Conservation (phyloP, 2,113 vertebrate species). For the Monopterus albus region DNA sequence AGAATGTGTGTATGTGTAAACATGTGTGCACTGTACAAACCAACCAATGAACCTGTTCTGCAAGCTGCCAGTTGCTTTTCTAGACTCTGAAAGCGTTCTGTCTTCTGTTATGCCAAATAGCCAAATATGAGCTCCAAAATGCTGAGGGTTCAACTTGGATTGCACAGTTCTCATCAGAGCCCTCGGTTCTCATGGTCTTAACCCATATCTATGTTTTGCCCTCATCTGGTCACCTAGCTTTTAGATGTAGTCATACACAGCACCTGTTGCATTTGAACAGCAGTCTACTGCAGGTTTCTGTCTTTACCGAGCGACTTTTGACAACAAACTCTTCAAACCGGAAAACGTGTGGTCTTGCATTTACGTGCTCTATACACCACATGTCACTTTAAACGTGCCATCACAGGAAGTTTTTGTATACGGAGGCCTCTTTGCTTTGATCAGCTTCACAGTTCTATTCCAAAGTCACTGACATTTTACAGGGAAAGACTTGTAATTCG, state of each 20-base stretch:
- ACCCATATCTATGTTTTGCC: constrained; percentile 71
- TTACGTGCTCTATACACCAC: not conserved
- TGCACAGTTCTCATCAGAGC: constrained; percentile 30
- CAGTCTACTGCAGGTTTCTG: not conserved
- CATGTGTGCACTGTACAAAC: constrained; percentile 2
- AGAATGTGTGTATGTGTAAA: constrained; percentile 22
- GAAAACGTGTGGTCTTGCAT: constrained; percentile 54
- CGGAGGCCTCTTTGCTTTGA: constrained; percentile 1
- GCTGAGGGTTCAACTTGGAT: constrained; percentile 26
- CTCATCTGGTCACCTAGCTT: constrained; percentile 39
- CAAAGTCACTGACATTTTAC: not conserved
- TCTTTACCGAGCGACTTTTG: not conserved
- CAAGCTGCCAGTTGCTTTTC: constrained; percentile 15
- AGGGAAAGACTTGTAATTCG: not conserved
- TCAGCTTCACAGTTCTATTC: constrained; percentile 14
- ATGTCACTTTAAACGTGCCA: constrained; percentile 37
- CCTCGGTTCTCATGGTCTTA: constrained; percentile 6
- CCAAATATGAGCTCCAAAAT: not conserved
- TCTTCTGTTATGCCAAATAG: not conserved
- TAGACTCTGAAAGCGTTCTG: not conserved
- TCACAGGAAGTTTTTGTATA: constrained; percentile 55
- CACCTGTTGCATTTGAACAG: constrained; percentile 34
- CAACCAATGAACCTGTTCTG: constrained; percentile 38
- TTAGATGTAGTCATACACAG: constrained; percentile 46
- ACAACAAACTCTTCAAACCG: constrained; percentile 6